Evolutionary conservation across 2,113 vertebrate genomes (phyloP).

Genomic region (Glaucidium brasilianum): DNA sequence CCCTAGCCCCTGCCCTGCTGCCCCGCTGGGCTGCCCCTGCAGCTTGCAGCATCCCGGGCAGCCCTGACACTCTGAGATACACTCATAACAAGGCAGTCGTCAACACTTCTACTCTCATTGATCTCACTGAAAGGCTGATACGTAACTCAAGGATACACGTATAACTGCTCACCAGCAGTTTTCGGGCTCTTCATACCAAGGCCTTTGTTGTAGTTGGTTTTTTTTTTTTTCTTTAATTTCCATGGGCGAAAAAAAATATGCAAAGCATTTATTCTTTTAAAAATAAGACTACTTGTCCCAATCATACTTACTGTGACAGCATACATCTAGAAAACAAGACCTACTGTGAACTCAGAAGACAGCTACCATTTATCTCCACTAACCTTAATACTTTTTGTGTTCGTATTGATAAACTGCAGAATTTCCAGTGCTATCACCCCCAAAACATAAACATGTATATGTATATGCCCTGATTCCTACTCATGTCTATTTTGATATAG

Average conservation of each 20-base stretch:
- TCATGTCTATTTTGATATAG: not conserved
- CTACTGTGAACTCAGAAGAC: not conserved
- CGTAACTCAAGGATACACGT: accelerated
- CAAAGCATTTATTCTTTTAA: not conserved
- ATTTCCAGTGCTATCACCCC: not conserved
- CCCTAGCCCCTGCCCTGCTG: accelerated
- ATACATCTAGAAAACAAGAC: not conserved
- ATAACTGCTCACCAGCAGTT: not conserved
- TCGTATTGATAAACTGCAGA: not conserved
- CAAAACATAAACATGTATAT: too few species aligned
- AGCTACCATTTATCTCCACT: not conserved
- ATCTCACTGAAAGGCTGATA: accelerated
- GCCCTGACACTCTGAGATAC: not conserved
- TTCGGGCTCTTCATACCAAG: not conserved
- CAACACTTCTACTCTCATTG: not conserved
- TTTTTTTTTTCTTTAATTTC: not conserved
- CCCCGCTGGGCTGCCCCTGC: not conserved
- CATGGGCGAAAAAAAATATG: not conserved
- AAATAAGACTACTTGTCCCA: not conserved
- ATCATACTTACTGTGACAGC: not conserved
- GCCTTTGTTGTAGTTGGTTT: not conserved
- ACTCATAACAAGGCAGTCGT: not conserved
- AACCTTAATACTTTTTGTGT: not conserved
- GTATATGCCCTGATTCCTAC: not conserved
- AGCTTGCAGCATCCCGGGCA: not conserved